phyloP scores from a whole-genome alignment of 2,888 invertebrate genomes.

The Brenthis daphne region DNA sequence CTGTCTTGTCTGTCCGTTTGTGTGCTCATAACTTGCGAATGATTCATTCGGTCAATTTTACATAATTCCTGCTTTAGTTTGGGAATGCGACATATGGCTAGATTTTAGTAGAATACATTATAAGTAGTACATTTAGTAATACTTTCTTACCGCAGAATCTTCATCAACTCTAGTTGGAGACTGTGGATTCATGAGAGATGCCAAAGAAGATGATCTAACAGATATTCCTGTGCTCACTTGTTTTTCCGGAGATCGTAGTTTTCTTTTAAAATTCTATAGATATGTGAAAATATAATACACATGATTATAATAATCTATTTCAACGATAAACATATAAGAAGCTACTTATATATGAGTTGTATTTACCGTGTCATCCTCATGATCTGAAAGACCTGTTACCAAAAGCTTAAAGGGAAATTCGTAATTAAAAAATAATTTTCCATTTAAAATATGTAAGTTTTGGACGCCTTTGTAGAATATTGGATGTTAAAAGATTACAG shows the following conservation, averaged over 20 bases:
- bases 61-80: too few relatives aligned
- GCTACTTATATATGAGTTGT: conserved; percentile 3
- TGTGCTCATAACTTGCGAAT: too few relatives aligned
- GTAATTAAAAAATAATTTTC: not conserved
- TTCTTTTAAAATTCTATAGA: conserved; percentile 84
- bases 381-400: conserved; percentile 72
- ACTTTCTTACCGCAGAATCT: conserved; percentile 46
- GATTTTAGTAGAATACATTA: too few relatives aligned
- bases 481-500: too few relatives aligned
- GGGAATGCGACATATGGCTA: too few relatives aligned
- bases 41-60: too few relatives aligned
- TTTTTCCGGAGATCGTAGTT: conserved; percentile 81
- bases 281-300: not conserved
- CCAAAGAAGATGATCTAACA: conserved; percentile 72
- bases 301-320: not conserved
- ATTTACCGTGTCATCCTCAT: conserved; percentile 70
- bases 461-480: too few relatives aligned
- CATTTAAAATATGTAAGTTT: too few relatives aligned
- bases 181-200: conserved; percentile 67
- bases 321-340: not conserved
- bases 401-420: conserved; percentile 58
- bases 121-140: not conserved
- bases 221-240: conserved; percentile 65
- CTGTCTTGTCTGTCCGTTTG: too few relatives aligned
- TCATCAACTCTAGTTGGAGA: conserved; percentile 62